Evolutionary conservation across 2,888 invertebrate species (phyloP).

Genomic region (Melinopterus prodromus): DNA sequence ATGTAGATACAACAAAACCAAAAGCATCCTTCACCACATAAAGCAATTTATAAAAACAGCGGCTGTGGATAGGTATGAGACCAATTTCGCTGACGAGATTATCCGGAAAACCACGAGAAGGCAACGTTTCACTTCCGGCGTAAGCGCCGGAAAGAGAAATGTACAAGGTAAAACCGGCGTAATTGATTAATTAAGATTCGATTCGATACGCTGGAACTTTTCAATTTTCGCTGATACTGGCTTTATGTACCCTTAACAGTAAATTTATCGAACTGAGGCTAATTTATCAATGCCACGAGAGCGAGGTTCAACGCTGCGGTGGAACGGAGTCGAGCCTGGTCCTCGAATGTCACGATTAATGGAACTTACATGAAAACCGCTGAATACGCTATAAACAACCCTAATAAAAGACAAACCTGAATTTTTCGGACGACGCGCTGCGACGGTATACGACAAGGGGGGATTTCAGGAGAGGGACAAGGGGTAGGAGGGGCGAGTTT

Average conservation of each 20-base stretch:
- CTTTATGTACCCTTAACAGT: slow-evolving; percentile 4
- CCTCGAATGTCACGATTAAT: slow-evolving; percentile 55
- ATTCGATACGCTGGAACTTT: neutral
- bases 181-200: neutral
- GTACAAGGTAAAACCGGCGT: neutral
- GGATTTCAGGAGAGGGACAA: no score
- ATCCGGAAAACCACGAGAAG: neutral
- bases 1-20: no score
- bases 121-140: neutral
- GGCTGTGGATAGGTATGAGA: neutral
- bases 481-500: neutral
- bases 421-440: slow-evolving; percentile 16
- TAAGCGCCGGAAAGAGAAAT: neutral
- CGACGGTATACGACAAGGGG: slow-evolving; percentile 5
- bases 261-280: neutral
- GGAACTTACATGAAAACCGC: slow-evolving; percentile 57
- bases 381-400: slow-evolving; percentile 54
- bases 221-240: neutral
- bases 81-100: neutral
- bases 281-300: neutral
- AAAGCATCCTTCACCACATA: no score
- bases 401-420: slow-evolving; percentile 54
- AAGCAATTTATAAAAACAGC: no score
- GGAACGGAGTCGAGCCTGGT: slow-evolving; percentile 34
- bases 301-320: neutral